Percentiles rank a stretch among this genome's conserved stretches.
Conservation (phyloP, 2,113 vertebrate genomes). For the Nibea albiflora region DNA sequence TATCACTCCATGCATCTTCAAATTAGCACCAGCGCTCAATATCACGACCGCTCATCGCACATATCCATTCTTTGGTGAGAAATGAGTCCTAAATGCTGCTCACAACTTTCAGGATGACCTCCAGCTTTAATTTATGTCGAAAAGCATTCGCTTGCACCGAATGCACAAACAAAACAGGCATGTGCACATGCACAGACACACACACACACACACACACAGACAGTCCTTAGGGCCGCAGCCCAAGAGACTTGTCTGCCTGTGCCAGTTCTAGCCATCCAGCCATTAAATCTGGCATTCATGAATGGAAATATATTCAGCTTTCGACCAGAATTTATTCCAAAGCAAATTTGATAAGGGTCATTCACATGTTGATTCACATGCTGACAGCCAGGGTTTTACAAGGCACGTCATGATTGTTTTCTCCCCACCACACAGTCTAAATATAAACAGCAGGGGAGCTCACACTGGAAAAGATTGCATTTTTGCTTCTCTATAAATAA, state of each 20-base stretch:
- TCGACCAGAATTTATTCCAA: constrained; percentile 68
- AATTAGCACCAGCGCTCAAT: constrained; percentile 32
- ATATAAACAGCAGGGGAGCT: constrained; percentile 58
- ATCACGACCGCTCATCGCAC: constrained; percentile 18
- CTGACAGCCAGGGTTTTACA: constrained; percentile 64
- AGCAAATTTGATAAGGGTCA: constrained; percentile 79
- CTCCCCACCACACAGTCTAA: constrained; percentile 50
- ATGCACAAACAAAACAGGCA: constrained; percentile 39
- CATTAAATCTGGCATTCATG: constrained; percentile 71
- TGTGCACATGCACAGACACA: background rate
- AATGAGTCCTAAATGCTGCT: constrained; percentile 16
- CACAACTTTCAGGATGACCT: constrained; percentile 58
- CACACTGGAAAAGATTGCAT: constrained; percentile 36
- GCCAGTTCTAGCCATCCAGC: constrained; percentile 49
- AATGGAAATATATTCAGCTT: constrained; percentile 74
- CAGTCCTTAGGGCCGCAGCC: constrained; percentile 1
- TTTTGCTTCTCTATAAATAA: constrained; percentile 48
- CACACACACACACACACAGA: constrained; percentile 16
- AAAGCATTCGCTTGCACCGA: constrained; percentile 4
- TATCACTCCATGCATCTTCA: constrained; percentile 33
- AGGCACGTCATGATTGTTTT: constrained; percentile 56
- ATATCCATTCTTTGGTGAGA: background rate
- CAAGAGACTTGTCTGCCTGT: constrained; percentile 19
- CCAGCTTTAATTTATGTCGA: constrained; percentile 26
- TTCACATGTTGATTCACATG: constrained; percentile 76